Percentiles rank a stretch among this genome's conserved stretches.
Evolutionary conservation across 1,140 invertebrate genomes (phyloP).

Genomic region (Scaptomyza pallida): DNA sequence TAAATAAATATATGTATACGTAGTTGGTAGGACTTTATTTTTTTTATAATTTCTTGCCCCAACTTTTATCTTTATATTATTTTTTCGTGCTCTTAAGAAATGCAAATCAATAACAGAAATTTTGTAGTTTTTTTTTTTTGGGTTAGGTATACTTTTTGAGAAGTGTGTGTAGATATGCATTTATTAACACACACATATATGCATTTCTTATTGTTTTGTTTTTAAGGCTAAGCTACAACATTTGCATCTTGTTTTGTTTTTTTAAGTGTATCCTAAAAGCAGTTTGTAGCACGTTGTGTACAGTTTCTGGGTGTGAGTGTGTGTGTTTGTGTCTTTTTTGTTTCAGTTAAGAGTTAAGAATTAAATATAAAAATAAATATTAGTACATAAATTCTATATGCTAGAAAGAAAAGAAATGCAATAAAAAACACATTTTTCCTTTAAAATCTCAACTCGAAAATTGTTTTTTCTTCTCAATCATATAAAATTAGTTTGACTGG

Average conservation of each 20-base stretch:
- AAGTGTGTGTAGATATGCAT: constrained; percentile 29
- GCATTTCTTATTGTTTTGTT: neutral
- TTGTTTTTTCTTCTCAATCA: constrained; percentile 15
- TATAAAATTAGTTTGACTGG: constrained; percentile 29
- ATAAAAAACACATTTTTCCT: constrained; percentile 50
- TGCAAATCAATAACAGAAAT: constrained; percentile 56
- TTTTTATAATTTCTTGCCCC: constrained; percentile 18
- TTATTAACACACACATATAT: constrained; percentile 3
- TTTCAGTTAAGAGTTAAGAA: constrained; percentile 57
- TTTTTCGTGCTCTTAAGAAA: constrained; percentile 53
- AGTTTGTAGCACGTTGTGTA: constrained; percentile 19
- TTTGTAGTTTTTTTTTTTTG: constrained; percentile 32
- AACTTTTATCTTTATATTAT: constrained; percentile 29
- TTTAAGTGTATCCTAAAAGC: constrained; percentile 21
- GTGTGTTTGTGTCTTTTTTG: constrained; percentile 17
- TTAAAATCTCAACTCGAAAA: constrained; percentile 42
- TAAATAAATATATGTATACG: constrained; percentile 20
- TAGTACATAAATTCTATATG: constrained; percentile 58
- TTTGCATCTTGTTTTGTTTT: constrained; percentile 17
- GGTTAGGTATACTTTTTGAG: constrained; percentile 49
- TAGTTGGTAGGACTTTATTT: constrained; percentile 38
- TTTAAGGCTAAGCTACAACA: constrained; percentile 55
- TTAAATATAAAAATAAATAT: constrained; percentile 76
- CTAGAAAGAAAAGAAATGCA: constrained; percentile 70
- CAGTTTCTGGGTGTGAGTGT: constrained; percentile 19